Evolutionary conservation across 2,888 invertebrate species (phyloP).

Genomic region (Rhimphoctona megacephalus): DNA sequence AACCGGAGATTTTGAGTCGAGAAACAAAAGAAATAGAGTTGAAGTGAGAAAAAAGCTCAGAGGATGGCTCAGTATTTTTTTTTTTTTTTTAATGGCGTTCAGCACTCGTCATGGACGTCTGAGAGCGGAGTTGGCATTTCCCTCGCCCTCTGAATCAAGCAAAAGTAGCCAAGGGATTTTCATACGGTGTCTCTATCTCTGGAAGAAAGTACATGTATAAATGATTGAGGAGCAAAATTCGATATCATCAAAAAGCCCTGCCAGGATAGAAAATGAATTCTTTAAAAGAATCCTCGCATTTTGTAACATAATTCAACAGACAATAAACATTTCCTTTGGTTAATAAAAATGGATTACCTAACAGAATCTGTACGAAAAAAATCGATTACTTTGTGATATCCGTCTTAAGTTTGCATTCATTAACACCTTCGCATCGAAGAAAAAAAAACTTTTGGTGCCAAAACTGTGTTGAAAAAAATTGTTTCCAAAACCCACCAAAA

Average conservation of each 20-base stretch:
- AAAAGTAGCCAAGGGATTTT: slow-evolving; percentile 24
- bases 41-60: slow-evolving; percentile 47
- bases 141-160: slow-evolving; percentile 31
- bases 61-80: slow-evolving; percentile 63
- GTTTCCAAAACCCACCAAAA: too few relatives aligned
- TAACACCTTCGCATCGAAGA: too few relatives aligned
- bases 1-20: slow-evolving; percentile 3
- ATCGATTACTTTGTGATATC: too few relatives aligned
- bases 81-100: slow-evolving; percentile 76
- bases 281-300: slow-evolving; percentile 77
- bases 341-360: not conserved
- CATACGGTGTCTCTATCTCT: not conserved
- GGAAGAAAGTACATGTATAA: slow-evolving; percentile 33
- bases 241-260: slow-evolving; percentile 56
- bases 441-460: too few relatives aligned
- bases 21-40: slow-evolving; percentile 18
- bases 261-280: slow-evolving; percentile 76
- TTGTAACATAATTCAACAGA: not conserved
- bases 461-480: too few relatives aligned
- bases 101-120: slow-evolving; percentile 57
- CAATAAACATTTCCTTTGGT: not conserved
- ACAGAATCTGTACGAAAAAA: too few relatives aligned
- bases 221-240: slow-evolving; percentile 72
- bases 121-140: slow-evolving; percentile 77
- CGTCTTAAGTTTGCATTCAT: too few relatives aligned